Conservation (phyloP, 2,888 invertebrate genomes). For the Adineta ricciae region DNA sequence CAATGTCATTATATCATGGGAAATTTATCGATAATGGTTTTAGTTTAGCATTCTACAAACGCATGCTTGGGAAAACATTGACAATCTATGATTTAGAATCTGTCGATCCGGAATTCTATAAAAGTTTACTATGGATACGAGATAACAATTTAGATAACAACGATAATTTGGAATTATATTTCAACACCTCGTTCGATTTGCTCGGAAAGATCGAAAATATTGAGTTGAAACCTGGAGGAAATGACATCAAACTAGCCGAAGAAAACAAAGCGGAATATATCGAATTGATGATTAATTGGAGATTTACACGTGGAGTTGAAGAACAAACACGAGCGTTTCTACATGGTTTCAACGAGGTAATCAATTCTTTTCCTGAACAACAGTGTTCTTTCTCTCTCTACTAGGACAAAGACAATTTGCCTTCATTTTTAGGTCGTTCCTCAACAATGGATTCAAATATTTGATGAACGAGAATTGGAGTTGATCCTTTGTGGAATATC, state of each 20-base stretch:
- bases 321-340: conserved; percentile 87
- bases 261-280: conserved; percentile 92
- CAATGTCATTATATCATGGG: conserved; percentile 82
- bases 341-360: conserved; percentile 75
- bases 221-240: conserved; percentile 81
- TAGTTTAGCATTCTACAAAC: conserved; percentile 90
- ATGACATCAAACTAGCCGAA: conserved; percentile 80
- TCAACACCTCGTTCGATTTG: conserved; percentile 80
- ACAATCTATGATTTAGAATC: conserved; percentile 60
- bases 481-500: conserved; percentile 91
- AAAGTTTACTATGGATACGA: conserved; percentile 84
- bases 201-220: conserved; percentile 79
- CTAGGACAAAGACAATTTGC: too few relatives aligned
- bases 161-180: conserved; percentile 71
- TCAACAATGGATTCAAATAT: conserved; percentile 59
- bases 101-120: conserved; percentile 86
- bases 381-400: too few relatives aligned
- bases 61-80: conserved; percentile 66
- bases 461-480: conserved; percentile 88
- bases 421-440: neutral
- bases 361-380: too few relatives aligned
- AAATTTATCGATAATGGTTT: conserved; percentile 93
- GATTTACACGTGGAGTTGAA: conserved; percentile 79
- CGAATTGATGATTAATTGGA: conserved; percentile 82
- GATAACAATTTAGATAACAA: conserved; percentile 61